Evolutionary conservation across 2,113 vertebrate species (phyloP).

Genomic region (Podarcis cretensis): DNA sequence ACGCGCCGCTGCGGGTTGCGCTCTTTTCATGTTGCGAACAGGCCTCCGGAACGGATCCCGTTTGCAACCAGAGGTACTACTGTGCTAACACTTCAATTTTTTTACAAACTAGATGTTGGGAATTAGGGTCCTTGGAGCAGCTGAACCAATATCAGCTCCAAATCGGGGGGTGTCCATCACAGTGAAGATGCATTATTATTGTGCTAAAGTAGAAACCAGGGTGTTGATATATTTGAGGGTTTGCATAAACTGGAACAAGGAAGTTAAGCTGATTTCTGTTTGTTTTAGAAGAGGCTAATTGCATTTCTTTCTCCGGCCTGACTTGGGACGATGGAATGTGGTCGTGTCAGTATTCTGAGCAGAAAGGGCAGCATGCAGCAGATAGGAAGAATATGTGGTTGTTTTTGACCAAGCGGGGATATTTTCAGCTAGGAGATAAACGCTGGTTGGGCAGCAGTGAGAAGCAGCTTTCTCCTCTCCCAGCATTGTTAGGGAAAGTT

Average conservation of each 20-base stretch:
- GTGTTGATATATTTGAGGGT: not conserved
- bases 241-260: slow-evolving; percentile 2
- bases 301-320: not conserved
- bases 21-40: no score
- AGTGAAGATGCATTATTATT: not conserved
- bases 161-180: not conserved
- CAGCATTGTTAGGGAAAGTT: not conserved
- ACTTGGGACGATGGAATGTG: not conserved
- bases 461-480: not conserved
- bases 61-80: no score
- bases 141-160: no score
- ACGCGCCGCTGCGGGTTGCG: no score
- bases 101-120: not conserved
- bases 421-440: not conserved
- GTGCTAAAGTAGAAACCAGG: not conserved
- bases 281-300: not conserved
- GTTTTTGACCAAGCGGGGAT: not conserved
- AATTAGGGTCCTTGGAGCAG: not conserved
- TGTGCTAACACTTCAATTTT: not conserved
- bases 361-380: not conserved
- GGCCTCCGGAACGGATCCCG: no score
- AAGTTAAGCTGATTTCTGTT: slow-evolving; percentile 11
- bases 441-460: not conserved
- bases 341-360: not conserved
- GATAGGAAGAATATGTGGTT: not conserved